These are phyloP conservation scores for human (Homo sapiens) DNA, from an alignment of 2,113 vertebrate genomes.

Conservation along the genomic window DNA sequence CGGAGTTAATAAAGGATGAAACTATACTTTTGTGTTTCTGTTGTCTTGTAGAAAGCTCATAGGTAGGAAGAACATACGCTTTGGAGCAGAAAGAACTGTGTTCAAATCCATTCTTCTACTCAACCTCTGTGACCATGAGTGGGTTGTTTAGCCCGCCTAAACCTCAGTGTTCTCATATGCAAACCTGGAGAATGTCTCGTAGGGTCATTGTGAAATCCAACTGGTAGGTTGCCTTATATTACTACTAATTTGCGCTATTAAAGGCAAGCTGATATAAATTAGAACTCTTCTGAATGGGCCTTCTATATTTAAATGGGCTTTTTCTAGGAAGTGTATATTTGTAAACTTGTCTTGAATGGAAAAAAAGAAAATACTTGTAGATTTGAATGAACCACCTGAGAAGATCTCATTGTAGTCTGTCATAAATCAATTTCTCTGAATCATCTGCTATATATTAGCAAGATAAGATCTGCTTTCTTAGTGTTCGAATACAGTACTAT, in stretches of 20 bases:
- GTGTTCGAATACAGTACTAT: not conserved
- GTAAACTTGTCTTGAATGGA: conserved; percentile 31
- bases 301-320: not conserved
- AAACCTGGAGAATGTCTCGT: not conserved
- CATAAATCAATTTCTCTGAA: conserved; percentile 18
- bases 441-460: conserved; percentile 1
- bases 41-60: not conserved
- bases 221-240: not conserved
- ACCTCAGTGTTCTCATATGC: not conserved
- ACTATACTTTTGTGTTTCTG: not conserved
- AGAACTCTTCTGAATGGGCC: conserved; percentile 6
- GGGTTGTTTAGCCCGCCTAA: not conserved
- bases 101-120: not conserved
- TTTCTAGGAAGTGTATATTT: conserved; percentile 18
- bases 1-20: conserved; percentile 13
- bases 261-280: not conserved
- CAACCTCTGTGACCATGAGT: not conserved
- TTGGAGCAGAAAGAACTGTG: not conserved
- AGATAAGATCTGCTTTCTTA: not conserved
- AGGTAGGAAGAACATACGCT: not conserved
- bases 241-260: not conserved
- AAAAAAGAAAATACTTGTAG: not conserved
- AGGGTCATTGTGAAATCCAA: not conserved
- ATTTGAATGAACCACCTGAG: conserved; percentile 30
- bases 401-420: conserved; percentile 10